These are phyloP conservation scores for Crypturellus undulatus DNA, from an alignment of 2,113 vertebrate genomes.

Conservation along the genomic window DNA sequence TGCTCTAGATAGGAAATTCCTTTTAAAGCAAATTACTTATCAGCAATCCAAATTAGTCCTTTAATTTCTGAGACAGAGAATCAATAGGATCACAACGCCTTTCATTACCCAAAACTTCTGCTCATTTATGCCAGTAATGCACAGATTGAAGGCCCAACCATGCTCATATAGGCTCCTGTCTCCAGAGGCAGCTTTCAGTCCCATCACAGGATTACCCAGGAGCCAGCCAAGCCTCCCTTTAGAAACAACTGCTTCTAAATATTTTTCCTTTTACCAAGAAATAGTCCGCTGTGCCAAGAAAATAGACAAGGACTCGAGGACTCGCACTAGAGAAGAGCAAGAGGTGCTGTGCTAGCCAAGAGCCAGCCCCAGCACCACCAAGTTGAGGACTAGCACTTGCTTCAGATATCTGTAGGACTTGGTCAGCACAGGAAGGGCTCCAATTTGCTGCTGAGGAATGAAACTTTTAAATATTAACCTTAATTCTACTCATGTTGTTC, in stretches of 20 bases:
- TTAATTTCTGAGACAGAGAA: not conserved
- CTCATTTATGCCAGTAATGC: not conserved
- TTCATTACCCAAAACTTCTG: accelerated
- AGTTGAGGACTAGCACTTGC: accelerated
- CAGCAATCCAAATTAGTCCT: not conserved
- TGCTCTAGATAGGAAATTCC: not conserved
- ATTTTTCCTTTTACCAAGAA: not conserved
- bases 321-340: not conserved
- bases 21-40: not conserved
- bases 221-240: not conserved
- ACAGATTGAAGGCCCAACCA: not conserved
- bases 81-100: not conserved
- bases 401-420: not conserved
- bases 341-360: not conserved
- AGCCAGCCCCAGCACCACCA: not conserved
- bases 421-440: not conserved
- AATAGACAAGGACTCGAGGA: not conserved
- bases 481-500: not conserved
- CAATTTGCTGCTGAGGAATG: not conserved
- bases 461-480: not conserved
- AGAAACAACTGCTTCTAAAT: not conserved
- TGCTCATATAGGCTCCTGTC: accelerated
- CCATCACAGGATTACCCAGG: not conserved
- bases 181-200: not conserved
- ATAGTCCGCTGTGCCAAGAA: not conserved